Evolutionary conservation across 1,140 invertebrate species (phyloP).

Genomic region (Helicoverpa armigera): DNA sequence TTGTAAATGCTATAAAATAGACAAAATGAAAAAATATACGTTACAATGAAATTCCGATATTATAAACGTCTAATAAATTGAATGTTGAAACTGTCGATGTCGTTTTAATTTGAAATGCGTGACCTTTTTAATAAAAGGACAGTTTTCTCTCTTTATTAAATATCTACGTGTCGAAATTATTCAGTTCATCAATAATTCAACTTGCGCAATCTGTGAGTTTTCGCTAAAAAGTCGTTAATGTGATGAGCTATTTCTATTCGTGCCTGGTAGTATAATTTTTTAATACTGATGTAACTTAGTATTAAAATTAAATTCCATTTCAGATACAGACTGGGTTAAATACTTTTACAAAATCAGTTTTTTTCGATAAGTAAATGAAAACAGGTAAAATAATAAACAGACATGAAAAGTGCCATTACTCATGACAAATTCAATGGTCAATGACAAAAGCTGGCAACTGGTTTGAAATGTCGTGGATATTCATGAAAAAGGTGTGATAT

Average conservation of each 20-base stretch:
- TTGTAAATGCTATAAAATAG: conserved; percentile 42
- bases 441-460: too few relatives aligned
- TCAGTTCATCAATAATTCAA: conserved; percentile 37
- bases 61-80: conserved; percentile 62
- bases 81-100: conserved; percentile 56
- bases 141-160: not conserved
- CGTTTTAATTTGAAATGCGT: conserved; percentile 34
- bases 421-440: too few relatives aligned
- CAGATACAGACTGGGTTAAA: too few relatives aligned
- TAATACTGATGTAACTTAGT: too few relatives aligned
- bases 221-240: conserved; percentile 35
- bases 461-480: too few relatives aligned
- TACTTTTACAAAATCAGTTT: too few relatives aligned
- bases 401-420: too few relatives aligned
- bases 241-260: not conserved
- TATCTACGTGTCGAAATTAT: conserved; percentile 15
- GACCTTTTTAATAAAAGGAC: not conserved
- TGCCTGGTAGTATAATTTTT: too few relatives aligned
- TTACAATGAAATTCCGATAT: conserved; percentile 54
- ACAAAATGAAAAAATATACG: conserved; percentile 42
- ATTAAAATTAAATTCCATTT: too few relatives aligned
- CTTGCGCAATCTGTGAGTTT: conserved; percentile 25
- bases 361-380: too few relatives aligned
- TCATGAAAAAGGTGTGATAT: too few relatives aligned
- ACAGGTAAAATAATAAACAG: too few relatives aligned